phyloP scores from a whole-genome alignment of 2,888 invertebrate genomes.

The Agrenia bidenticulata region DNA sequence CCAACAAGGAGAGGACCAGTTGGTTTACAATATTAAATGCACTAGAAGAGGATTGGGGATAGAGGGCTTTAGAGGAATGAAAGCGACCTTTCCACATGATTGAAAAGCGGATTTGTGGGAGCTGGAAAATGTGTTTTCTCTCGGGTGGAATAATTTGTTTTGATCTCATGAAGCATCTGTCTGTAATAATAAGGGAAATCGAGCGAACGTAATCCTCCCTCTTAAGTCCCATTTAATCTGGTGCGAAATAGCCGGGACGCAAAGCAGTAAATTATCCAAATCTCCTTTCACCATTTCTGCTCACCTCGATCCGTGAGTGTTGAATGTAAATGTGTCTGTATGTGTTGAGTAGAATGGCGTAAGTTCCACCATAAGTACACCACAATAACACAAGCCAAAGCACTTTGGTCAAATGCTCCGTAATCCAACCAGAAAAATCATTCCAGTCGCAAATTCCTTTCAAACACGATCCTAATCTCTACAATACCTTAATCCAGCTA shows the following conservation, averaged over 20 bases:
- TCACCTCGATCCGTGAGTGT: neutral
- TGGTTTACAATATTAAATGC: no score
- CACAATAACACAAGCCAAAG: neutral
- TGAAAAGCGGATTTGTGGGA: conserved; percentile 47
- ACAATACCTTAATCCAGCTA: conserved; percentile 8
- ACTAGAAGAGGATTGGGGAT: no score
- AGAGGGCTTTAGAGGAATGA: neutral
- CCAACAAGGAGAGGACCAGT: no score
- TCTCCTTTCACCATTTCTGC: conserved; percentile 16
- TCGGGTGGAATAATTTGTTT: conserved; percentile 45
- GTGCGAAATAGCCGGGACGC: conserved; percentile 39
- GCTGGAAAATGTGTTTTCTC: conserved; percentile 27
- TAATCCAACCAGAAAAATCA: conserved; percentile 23
- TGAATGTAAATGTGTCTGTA: no score
- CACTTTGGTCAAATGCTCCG: conserved; percentile 8
- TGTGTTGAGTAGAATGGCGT: conserved; percentile 1
- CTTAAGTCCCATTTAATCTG: conserved; percentile 39
- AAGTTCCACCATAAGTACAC: neutral
- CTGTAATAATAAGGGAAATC: conserved; percentile 47
- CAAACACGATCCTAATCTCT: conserved; percentile 5
- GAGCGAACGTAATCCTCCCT: conserved; percentile 40
- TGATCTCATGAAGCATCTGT: conserved; percentile 50
- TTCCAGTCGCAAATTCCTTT: conserved; percentile 17
- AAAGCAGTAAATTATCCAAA: conserved; percentile 31
- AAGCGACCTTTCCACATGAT: conserved; percentile 39